Evolutionary conservation across 2,113 vertebrate species (phyloP), one percentile per base, ranked within the genome.

Genomic region (Casuarius casuarius): DNA sequence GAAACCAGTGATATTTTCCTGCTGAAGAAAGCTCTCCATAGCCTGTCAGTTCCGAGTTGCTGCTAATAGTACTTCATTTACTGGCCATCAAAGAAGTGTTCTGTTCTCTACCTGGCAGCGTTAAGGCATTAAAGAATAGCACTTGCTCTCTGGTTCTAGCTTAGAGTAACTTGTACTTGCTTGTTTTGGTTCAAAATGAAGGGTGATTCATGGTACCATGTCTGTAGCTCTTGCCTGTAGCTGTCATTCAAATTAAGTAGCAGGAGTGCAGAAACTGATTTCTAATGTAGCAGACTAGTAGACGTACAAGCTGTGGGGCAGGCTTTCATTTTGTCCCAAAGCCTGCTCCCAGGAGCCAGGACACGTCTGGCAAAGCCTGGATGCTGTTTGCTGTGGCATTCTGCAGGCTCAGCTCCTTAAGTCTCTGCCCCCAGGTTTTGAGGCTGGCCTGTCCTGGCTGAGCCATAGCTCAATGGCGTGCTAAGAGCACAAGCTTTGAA

Each of bases 21-120:
- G 61, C 54, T 61, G 84, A 46, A 89, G 66, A 35, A 35, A 13
- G 44, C 6, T 6, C 74, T 17, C 18, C 48, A 88, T 86, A 79
- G 61, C 78, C 74, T 23, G n/a, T 48, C 0, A 3, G 15, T 73
- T 42, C 0, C 0, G 81, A 72, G 49, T 40, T 0, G 1, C 77
- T 78, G 61, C 54, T 78, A 10, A 40, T 56, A 95, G 77, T 48
- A 73, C 84, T 93, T 11, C 59, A 62, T 87, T 87, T 66, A 71
- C 52, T 81, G 81, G 19, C 56, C 0, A 1, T 87, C 88, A 90
- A 74, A 89, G 82, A 31, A 54, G 29, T 29, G 5, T 38, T 92
- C 56, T 94, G 89, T 82, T 90, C 71, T 54, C 62, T 35, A 22
- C 42, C 28, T 31, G 28, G 54, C 54, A 56, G 54, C 28, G 17